These are phyloP conservation scores for Deroplatys truncata DNA, from an alignment of 2,888 invertebrate genomes.

Conservation along the genomic window DNA sequence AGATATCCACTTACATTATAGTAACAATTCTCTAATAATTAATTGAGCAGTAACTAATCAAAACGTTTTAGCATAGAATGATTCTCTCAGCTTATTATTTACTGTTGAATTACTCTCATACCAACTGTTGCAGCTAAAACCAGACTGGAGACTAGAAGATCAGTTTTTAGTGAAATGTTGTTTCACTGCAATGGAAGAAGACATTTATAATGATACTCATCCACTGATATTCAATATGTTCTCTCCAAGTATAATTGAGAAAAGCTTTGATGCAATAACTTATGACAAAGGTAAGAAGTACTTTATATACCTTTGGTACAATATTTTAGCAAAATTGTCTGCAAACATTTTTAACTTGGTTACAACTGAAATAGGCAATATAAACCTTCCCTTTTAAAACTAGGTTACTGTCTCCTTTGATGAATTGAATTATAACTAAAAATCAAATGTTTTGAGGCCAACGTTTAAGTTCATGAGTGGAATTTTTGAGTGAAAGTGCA, in stretches of 20 bases:
- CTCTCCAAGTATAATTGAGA: slow-evolving; percentile 54
- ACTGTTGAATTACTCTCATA: too few relatives aligned
- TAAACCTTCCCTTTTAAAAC: neutral
- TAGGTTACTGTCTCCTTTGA: too few relatives aligned
- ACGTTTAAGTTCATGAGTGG: too few relatives aligned
- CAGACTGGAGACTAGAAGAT: slow-evolving; percentile 55
- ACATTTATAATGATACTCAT: slow-evolving; percentile 45
- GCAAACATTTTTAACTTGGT: neutral
- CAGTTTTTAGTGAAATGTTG: slow-evolving; percentile 47
- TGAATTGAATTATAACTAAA: too few relatives aligned
- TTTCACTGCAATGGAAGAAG: slow-evolving; percentile 24
- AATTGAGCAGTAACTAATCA: too few relatives aligned
- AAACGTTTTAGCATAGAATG: too few relatives aligned
- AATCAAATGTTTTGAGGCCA: too few relatives aligned
- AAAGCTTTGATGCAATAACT: slow-evolving; percentile 62
- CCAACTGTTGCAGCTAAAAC: slow-evolving; percentile 46
- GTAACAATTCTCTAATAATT: too few relatives aligned
- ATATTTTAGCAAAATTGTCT: neutral
- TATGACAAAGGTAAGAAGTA: slow-evolving; percentile 60
- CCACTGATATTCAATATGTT: slow-evolving; percentile 56
- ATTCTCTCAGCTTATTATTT: too few relatives aligned
- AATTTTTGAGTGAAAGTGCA: too few relatives aligned
- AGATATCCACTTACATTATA: too few relatives aligned
- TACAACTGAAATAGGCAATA: neutral
- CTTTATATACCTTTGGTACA: neutral